These are phyloP conservation scores for Brachyopa scutellaris DNA, from an alignment of 2,888 invertebrate genomes.

Conservation along the genomic window DNA sequence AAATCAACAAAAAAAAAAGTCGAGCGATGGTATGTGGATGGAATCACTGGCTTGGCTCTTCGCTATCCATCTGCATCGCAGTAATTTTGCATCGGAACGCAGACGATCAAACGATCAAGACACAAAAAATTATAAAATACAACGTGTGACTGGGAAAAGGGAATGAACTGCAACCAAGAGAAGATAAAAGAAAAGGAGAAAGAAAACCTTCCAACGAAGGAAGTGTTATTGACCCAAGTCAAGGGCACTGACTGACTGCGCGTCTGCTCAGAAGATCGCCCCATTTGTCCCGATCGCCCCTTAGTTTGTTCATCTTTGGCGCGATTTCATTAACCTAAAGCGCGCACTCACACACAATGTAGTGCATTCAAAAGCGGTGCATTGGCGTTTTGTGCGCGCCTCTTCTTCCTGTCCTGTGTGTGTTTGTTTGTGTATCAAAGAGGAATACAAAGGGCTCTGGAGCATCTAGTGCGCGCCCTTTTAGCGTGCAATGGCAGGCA, in stretches of 20 bases:
- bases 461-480: neutral
- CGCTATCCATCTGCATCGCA: conserved; percentile 4
- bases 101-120: conserved; percentile 56
- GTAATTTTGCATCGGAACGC: neutral
- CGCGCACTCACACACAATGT: conserved; percentile 56
- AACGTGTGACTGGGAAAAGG: conserved; percentile 42
- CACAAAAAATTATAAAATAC: conserved; percentile 56
- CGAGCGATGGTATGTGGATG: conserved; percentile 37
- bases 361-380: conserved; percentile 40
- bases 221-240: conserved; percentile 80
- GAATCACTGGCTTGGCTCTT: neutral
- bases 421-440: conserved; percentile 40
- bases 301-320: conserved; percentile 38
- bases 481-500: conserved; percentile 7
- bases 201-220: conserved; percentile 32
- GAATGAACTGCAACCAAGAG: conserved; percentile 19
- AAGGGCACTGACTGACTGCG: conserved; percentile 79
- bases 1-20: neutral
- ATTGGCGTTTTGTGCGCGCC: neutral
- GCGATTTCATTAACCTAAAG: conserved; percentile 67
- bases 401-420: conserved; percentile 6
- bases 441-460: conserved; percentile 39
- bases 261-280: conserved; percentile 32
- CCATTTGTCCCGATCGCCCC: neutral
- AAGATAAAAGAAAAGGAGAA: neutral